Evolutionary conservation across 2,797 vertebrate species (phyloP).

Genomic region (Stomatorhinus walkeri): DNA sequence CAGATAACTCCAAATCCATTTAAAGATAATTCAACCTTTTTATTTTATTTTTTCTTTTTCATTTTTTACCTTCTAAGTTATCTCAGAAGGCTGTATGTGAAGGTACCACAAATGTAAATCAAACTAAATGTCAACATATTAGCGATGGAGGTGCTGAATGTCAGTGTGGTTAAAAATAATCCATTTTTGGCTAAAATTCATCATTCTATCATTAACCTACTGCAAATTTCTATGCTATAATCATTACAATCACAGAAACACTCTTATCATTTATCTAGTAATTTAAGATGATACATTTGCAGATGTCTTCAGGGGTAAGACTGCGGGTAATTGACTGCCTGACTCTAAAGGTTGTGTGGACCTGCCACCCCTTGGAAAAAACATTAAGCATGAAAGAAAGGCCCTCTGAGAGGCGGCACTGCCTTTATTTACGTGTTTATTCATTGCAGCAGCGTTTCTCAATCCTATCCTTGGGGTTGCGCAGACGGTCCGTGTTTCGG

Average conservation of each 20-base stretch:
- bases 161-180: not conserved
- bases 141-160: not conserved
- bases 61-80: not conserved
- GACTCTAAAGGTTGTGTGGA: not conserved
- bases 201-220: not conserved
- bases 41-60: slow-evolving; percentile 28
- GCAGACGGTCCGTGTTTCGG: not conserved
- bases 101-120: not conserved
- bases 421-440: not conserved
- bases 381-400: not conserved
- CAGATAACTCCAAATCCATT: slow-evolving; percentile 56
- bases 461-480: not conserved
- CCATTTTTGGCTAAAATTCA: not conserved
- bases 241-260: not conserved
- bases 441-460: not conserved
- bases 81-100: not conserved
- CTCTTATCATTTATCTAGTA: not conserved
- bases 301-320: slow-evolving; percentile 1
- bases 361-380: not conserved
- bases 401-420: not conserved
- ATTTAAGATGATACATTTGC: not conserved
- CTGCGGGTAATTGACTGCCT: not conserved
- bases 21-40: slow-evolving; percentile 50
- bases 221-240: not conserved
- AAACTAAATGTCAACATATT: slow-evolving; percentile 2